These are phyloP conservation scores for Chloroceryle amazona DNA, from an alignment of 2,797 vertebrate species.

Conservation along the genomic window DNA sequence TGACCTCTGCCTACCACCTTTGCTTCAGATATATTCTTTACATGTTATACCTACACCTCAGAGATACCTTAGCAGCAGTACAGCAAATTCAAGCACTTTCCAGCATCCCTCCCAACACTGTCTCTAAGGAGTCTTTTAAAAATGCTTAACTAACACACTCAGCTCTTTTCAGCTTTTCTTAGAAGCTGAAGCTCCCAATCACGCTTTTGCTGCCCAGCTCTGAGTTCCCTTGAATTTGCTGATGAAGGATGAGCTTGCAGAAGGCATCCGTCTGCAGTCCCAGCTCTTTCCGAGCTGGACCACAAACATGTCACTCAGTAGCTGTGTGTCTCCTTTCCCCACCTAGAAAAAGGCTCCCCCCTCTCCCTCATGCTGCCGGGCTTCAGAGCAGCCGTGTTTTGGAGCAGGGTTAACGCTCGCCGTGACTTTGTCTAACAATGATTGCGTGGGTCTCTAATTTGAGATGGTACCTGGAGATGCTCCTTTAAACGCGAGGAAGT, in stretches of 20 bases:
- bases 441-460: neutral
- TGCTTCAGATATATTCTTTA: neutral
- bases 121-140: neutral
- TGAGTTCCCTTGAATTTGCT: neutral
- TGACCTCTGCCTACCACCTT: neutral
- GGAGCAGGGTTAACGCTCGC: accelerated
- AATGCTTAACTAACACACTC: neutral
- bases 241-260: neutral
- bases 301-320: neutral
- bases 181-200: neutral
- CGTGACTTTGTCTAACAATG: neutral
- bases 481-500: neutral
- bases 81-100: neutral
- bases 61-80: neutral
- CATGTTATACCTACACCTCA: neutral
- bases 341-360: neutral
- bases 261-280: neutral
- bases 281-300: neutral
- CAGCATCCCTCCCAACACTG: neutral
- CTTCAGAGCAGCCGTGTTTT: neutral
- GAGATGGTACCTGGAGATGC: neutral
- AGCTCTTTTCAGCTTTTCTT: neutral
- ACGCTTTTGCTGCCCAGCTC: neutral
- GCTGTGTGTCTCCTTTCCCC: neutral
- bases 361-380: neutral